Evolutionary conservation across 2,888 invertebrate species (phyloP), one percentile per base, ranked within the genome.

Genomic region (Drosophila setosimentum): DNA sequence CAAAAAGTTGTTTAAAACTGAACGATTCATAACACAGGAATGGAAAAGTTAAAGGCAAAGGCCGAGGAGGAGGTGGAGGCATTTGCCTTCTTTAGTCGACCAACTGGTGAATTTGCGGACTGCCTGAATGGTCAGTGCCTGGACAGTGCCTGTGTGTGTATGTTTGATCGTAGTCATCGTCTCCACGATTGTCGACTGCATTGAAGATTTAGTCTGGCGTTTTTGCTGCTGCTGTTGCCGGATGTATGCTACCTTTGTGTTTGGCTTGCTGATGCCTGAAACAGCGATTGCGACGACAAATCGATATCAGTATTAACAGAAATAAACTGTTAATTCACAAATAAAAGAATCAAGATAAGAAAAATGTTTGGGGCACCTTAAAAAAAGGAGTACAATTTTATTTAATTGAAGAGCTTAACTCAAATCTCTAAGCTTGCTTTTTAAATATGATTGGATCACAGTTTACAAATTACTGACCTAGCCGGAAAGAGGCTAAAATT

Each of bases 21-120:
- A 68, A 68, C 74, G 86, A 85, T 87, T 89, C 85, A 85, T 89
- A 85, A 89, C 68, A 73, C 80, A 82, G 80, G 72, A 85, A 85
- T 83, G 68, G 73, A 71, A 70, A 69, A 58, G 68, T 57, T 53
- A 35, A 70, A 42, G 60, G 49, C 50, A 37, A 37, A 48, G 45
- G 29, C 37, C 33, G 5, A n/a, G 51, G 8, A n/a, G 30, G 53
- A 37, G 37, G 24, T 16, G 32, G 33, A 29, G 45, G 70, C 68
- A 71, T 77, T 30, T 30, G 29, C n/a, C 66, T 73, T 71, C 80
- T 61, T 45, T 13, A 40, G 59, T 48, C 59, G 75, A 58, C 61
- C 66, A 66, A 62, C 62, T 76, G 76, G 55, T 48, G 37, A 40
- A 21, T 42, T 51, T 33, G 21, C 30, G 10, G n/a, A 45, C 37